Evolutionary conservation across 2,888 invertebrate genomes (phyloP).

Genomic region (Ypsolopha sequella): DNA sequence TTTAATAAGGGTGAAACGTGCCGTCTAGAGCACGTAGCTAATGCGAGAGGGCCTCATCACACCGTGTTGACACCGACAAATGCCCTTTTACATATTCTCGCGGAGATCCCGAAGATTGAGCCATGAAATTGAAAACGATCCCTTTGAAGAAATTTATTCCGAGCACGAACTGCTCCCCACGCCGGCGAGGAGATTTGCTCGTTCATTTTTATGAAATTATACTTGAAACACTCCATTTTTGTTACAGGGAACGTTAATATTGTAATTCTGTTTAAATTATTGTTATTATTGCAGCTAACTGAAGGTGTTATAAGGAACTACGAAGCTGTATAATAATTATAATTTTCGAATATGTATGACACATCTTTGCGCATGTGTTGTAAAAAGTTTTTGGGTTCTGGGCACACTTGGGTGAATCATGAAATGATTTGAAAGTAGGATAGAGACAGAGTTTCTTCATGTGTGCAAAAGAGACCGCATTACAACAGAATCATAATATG

Average conservation of each 20-base stretch:
- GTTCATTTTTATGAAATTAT: constrained; percentile 69
- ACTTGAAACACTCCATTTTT: constrained; percentile 54
- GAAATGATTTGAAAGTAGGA: no score
- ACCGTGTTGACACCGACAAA: constrained; percentile 67
- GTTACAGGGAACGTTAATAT: neutral
- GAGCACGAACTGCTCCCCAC: constrained; percentile 63
- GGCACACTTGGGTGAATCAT: no score
- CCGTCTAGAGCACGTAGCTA: constrained; percentile 48
- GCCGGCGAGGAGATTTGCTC: constrained; percentile 63
- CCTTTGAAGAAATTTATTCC: constrained; percentile 69
- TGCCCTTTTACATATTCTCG: constrained; percentile 67
- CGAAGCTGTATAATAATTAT: no score
- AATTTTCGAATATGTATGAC: no score
- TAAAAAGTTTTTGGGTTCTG: no score
- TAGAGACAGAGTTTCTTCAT: no score
- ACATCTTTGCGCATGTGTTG: no score
- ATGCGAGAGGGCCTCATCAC: constrained; percentile 60
- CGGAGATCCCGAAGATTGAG: constrained; percentile 68
- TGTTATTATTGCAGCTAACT: no score
- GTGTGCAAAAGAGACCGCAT: no score
- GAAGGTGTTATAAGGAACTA: no score
- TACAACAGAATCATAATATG: no score
- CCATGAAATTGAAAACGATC: constrained; percentile 71
- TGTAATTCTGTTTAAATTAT: no score
- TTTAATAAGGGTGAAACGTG: constrained; percentile 20